Percentiles rank a stretch among this genome's conserved stretches.
phyloP scores from a whole-genome alignment of 2,888 invertebrate species.

The Phlogophora meticulosa region DNA sequence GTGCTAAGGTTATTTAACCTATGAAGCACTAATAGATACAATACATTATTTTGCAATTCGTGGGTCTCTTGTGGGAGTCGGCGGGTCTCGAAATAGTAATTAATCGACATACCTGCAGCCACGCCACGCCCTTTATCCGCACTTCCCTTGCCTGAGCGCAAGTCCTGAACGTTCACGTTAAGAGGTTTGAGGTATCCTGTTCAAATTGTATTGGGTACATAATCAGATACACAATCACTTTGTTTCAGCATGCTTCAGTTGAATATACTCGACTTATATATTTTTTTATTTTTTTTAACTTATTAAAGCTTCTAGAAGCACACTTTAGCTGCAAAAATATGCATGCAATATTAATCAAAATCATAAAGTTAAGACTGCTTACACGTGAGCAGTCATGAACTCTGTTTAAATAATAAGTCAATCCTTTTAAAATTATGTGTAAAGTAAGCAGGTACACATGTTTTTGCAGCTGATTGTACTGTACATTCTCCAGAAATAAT shows the following conservation, averaged over 20 bases:
- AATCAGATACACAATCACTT: constrained; percentile 44
- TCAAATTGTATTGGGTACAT: constrained; percentile 49
- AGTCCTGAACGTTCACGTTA: constrained; percentile 57
- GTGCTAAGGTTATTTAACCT: constrained; percentile 43
- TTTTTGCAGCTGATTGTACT: constrained; percentile 8
- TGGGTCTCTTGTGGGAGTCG: neutral
- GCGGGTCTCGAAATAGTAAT: neutral
- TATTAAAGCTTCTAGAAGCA: constrained; percentile 11
- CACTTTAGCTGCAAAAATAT: constrained; percentile 25
- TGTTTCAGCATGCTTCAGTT: constrained; percentile 25
- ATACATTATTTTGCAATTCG: too few relatives aligned
- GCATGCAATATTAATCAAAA: neutral
- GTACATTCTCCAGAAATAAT: neutral
- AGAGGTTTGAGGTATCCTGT: constrained; percentile 57
- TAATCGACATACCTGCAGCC: constrained; percentile 49
- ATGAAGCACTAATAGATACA: neutral
- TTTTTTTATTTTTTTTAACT: too few relatives aligned
- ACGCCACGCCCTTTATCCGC: constrained; percentile 53
- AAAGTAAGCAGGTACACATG: neutral
- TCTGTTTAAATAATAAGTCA: too few relatives aligned
- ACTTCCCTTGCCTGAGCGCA: constrained; percentile 58
- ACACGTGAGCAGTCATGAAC: too few relatives aligned
- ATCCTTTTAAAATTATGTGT: too few relatives aligned
- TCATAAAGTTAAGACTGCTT: too few relatives aligned
- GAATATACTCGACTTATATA: neutral